A percentile compares a stretch with the other conserved stretches of the same genome.
phyloP scores from a whole-genome alignment of 2,113 vertebrate genomes.

The Mohoua ochrocephala region DNA sequence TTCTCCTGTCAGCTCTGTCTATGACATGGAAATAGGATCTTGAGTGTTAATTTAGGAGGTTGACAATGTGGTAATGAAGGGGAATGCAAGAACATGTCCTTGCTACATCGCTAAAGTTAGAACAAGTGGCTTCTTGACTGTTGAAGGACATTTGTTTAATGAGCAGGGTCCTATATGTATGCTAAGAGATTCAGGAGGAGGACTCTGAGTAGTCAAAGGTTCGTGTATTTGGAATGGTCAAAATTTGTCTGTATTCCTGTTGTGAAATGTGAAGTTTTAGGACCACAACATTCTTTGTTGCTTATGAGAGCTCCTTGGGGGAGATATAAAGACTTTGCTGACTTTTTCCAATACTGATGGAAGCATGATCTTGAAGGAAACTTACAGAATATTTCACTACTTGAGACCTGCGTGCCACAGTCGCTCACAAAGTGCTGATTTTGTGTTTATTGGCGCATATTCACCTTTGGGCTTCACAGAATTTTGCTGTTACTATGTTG shows the following conservation, averaged over 20 bases:
- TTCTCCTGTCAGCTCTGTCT: not conserved
- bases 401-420: not conserved
- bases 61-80: not conserved
- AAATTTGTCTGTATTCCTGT: not conserved
- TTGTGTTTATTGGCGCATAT: not conserved
- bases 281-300: not conserved
- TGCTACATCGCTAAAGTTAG: not conserved
- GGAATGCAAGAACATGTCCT: not conserved
- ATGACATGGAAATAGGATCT: not conserved
- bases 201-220: not conserved
- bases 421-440: not conserved
- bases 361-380: not conserved
- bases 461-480: not conserved
- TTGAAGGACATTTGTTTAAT: not conserved
- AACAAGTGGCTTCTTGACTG: not conserved
- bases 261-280: not conserved
- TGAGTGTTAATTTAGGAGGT: not conserved
- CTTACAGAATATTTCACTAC: not conserved
- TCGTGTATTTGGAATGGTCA: not conserved
- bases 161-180: not conserved
- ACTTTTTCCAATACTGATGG: not conserved
- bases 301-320: not conserved
- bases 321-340: not conserved
- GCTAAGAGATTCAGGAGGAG: not conserved
- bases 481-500: not conserved